Conservation (phyloP, 2,797 vertebrate species). For the Otolemur crassicaudatus region DNA sequence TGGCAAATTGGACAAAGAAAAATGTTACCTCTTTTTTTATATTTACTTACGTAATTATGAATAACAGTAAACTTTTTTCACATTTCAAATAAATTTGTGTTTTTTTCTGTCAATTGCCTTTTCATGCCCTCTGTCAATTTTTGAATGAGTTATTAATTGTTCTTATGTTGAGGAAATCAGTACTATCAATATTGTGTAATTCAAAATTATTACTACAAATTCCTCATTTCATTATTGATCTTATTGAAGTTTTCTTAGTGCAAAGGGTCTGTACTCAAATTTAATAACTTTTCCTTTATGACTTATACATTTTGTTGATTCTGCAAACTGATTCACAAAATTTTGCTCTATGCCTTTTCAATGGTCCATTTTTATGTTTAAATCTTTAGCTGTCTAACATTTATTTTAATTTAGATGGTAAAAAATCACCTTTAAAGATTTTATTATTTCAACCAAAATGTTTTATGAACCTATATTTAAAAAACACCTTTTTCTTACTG, state of each 20-base stretch:
- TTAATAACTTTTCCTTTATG: background rate
- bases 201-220: background rate
- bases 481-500: background rate
- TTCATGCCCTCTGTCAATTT: background rate
- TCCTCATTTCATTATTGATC: background rate
- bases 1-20: background rate
- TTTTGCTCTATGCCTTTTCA: background rate
- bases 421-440: background rate
- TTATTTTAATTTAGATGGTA: background rate
- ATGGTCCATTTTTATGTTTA: background rate
- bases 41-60: background rate
- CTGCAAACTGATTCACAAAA: background rate
- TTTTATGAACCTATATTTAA: background rate
- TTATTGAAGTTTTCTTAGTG: background rate
- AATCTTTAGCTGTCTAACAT: background rate
- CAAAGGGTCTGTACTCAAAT: background rate
- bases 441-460: conserved; percentile 16
- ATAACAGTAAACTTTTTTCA: background rate
- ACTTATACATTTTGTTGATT: background rate
- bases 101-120: background rate
- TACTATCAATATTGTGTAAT: background rate
- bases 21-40: background rate
- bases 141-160: background rate
- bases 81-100: background rate
- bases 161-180: background rate